Evolutionary conservation across 2,113 vertebrate genomes (phyloP).

Genomic region (Microcebus jonahi): DNA sequence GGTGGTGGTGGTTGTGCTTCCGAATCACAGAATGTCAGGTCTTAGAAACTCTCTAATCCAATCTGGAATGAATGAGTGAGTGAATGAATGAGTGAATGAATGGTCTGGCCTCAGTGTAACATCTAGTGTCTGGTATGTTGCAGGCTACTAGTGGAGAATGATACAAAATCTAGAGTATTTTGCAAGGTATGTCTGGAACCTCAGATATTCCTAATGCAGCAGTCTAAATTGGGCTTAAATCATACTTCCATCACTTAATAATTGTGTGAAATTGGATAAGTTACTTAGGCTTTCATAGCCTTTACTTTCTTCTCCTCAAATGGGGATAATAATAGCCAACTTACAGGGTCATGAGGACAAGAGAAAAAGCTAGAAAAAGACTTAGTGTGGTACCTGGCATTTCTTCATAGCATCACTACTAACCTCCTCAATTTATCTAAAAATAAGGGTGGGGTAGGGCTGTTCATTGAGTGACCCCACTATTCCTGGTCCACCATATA

Average conservation of each 20-base stretch:
- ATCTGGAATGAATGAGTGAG: not conserved
- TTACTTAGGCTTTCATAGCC: not conserved
- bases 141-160: not conserved
- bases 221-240: not conserved
- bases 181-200: not conserved
- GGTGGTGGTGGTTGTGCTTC: not conserved
- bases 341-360: not conserved
- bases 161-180: not conserved
- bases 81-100: not conserved
- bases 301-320: not conserved
- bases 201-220: not conserved
- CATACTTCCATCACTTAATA: not conserved
- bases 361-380: not conserved
- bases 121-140: not conserved
- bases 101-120: not conserved
- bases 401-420: not conserved
- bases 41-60: not conserved
- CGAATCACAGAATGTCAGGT: not conserved
- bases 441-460: not conserved
- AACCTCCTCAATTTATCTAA: constrained; percentile 2
- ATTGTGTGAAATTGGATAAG: not conserved
- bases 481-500: not conserved
- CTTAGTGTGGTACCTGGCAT: not conserved
- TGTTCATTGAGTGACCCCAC: not conserved
- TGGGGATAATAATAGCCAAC: not conserved